Evolutionary conservation across 2,888 invertebrate species (phyloP).

Genomic region (Pseudoips prasinana): DNA sequence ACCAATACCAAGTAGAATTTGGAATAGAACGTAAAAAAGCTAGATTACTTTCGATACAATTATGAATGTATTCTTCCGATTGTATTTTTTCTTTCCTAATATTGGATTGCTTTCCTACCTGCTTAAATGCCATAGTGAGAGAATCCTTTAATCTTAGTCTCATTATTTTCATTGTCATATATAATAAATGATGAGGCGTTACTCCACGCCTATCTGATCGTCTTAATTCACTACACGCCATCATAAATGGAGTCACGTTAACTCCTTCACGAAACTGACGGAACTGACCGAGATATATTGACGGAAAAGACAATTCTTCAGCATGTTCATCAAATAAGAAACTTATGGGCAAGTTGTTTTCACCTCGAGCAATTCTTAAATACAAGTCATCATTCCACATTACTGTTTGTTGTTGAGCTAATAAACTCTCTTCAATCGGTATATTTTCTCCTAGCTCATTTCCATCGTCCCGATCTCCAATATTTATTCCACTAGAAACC

Average conservation of each 20-base stretch:
- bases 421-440: constrained; percentile 26
- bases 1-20: constrained; percentile 52
- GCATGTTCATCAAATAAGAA: no score
- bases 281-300: no score
- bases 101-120: constrained; percentile 33
- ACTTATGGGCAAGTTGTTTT: no score
- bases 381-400: constrained; percentile 31
- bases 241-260: no score
- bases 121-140: constrained; percentile 26
- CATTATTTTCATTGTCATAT: constrained; percentile 22
- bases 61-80: constrained; percentile 39
- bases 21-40: constrained; percentile 47
- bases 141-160: constrained; percentile 22
- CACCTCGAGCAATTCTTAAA: constrained; percentile 24
- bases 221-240: no score
- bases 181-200: constrained; percentile 36
- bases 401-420: constrained; percentile 31
- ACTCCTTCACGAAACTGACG: no score
- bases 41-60: constrained; percentile 42
- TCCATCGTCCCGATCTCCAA: no score
- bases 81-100: constrained; percentile 40
- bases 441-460: no score
- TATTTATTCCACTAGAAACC: no score
- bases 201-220: constrained; percentile 41
- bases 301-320: no score